Conservation (phyloP, 2,888 invertebrate species). For the Conomelus anceps region DNA sequence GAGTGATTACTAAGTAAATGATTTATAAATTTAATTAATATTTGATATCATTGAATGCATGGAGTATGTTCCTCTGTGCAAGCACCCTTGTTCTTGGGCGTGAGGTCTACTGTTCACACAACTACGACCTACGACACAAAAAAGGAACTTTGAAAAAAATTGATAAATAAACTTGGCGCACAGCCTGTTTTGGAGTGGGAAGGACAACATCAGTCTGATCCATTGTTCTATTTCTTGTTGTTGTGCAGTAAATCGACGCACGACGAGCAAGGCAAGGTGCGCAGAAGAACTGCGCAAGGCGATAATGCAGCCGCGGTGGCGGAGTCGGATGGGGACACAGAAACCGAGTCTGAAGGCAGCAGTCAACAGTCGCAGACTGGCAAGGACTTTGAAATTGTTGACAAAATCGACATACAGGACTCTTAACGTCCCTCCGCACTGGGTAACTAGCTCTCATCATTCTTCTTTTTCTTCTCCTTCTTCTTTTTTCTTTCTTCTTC, state of each 20-base stretch:
- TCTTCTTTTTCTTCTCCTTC: neutral
- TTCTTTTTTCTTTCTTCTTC: neutral
- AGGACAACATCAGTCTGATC: too few species aligned
- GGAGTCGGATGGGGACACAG: slow-evolving; percentile 39
- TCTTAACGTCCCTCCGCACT: slow-evolving; percentile 7
- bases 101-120: too few species aligned
- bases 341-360: slow-evolving; percentile 69
- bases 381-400: slow-evolving; percentile 82
- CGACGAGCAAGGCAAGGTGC: neutral
- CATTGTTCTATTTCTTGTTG: too few species aligned
- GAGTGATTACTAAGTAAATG: too few species aligned
- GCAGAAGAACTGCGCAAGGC: too few species aligned
- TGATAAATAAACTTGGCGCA: neutral
- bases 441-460: neutral
- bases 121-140: too few species aligned
- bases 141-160: too few species aligned
- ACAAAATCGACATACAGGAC: slow-evolving; percentile 44
- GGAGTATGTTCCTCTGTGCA: too few species aligned
- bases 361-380: slow-evolving; percentile 75
- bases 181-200: neutral
- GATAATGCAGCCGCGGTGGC: slow-evolving; percentile 31
- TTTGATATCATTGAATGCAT: too few species aligned
- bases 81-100: too few species aligned
- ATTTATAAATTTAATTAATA: too few species aligned
- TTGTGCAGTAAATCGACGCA: slow-evolving; percentile 3